Evolutionary conservation across 2,888 invertebrate genomes (phyloP), one percentile per base, ranked within the genome.

Genomic region (Amiota minor): DNA sequence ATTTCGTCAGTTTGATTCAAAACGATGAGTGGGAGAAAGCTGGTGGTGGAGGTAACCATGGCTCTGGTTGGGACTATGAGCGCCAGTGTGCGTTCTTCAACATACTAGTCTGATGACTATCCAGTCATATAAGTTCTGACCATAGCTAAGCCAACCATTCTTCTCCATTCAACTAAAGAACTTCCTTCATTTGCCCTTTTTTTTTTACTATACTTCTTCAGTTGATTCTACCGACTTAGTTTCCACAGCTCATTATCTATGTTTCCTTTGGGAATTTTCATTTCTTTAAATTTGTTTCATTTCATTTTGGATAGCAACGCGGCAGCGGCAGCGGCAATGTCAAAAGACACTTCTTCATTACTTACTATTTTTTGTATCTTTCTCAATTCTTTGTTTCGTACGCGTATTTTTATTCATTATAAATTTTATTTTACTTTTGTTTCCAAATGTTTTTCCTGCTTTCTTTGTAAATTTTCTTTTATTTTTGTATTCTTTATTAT

Each of bases 211-310:
- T 18, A 16, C 56, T 14, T 56, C 16, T 56, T 56, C 18, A 56
- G 56, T 56, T 56, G 16, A 10, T 16, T 16, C 56, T 16, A 11
- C 16, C 11, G 56, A 16, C 18, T 59, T 9, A 59, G 20, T 20
- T 18, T 74, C 77, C 71, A 73, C 49, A 61, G 59, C 46, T 83
- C 83, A 83, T 83, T 83, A 85, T 85, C 86, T 83, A 83, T 83
- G 83, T 82, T 86, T 83, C 83, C 83, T 86, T 83, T 83, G 83
- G 83, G 83, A 83, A 84, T 83, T 83, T 84, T 86, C 83, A 83
- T 86, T 86, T 83, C 64, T 50, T 71, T 35, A 71, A 62, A 49
- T 83, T 86, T 84, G 84, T 53, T 78, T 80, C 76, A 75, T 64
- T 69, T 14, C n/a, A 20, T 78, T 74, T 72, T 78, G 35, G 35